Percentiles rank a stretch among this genome's conserved stretches.
phyloP scores from a whole-genome alignment of 2,113 vertebrate genomes.

The Chloropsis cyanopogon region DNA sequence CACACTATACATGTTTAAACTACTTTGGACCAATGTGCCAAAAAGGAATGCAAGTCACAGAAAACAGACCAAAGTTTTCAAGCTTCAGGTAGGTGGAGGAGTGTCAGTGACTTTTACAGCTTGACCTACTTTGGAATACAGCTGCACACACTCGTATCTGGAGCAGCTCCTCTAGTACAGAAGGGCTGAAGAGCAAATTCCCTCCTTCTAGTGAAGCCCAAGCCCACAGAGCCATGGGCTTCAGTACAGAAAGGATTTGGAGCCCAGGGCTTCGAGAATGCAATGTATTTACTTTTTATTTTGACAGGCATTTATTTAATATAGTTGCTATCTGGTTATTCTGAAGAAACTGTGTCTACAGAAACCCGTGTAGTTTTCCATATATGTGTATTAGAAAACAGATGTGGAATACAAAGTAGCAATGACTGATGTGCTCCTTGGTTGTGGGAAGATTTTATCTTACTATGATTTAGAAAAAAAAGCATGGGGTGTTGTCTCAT shows the following conservation, averaged over 20 bases:
- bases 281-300: fast-evolving
- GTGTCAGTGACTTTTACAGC: background rate
- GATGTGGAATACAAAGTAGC: background rate
- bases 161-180: background rate
- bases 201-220: background rate
- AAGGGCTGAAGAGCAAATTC: background rate
- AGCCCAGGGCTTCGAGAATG: background rate
- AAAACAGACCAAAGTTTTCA: background rate
- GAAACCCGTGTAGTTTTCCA: background rate
- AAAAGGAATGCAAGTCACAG: background rate
- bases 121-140: conserved; percentile 32
- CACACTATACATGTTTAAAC: background rate
- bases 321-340: background rate
- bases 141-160: background rate
- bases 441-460: background rate
- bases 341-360: background rate
- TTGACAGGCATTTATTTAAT: background rate
- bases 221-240: background rate
- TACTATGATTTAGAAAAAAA: background rate
- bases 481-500: background rate
- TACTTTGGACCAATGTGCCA: background rate
- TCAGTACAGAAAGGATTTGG: background rate
- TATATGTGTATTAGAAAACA: background rate
- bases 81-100: background rate
- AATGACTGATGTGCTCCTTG: background rate